These are phyloP conservation scores for Drosophila lacicola DNA, from an alignment of 2,888 invertebrate genomes.

Conservation along the genomic window DNA sequence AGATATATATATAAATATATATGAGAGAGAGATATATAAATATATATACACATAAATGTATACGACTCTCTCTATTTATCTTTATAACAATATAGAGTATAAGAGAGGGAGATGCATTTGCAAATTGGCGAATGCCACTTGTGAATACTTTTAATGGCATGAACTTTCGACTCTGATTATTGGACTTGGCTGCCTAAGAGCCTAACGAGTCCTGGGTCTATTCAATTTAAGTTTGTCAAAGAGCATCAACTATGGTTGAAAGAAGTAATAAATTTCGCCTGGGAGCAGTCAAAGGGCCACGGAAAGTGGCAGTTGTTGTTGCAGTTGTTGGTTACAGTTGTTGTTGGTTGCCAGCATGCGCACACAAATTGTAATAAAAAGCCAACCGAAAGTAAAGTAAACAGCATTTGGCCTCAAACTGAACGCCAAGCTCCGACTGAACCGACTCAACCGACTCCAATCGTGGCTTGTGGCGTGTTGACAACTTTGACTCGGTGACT, in stretches of 20 bases:
- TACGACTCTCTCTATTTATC: no score
- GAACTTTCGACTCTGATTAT: constrained; percentile 30
- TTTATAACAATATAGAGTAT: no score
- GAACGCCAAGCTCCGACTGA: constrained; percentile 4
- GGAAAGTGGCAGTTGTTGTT: constrained; percentile 14
- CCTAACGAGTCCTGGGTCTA: constrained; percentile 28
- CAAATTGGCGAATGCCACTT: constrained; percentile 32
- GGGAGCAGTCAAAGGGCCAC: constrained; percentile 36
- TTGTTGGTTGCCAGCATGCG: constrained; percentile 16
- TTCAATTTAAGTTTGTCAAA: constrained; percentile 62
- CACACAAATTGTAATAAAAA: constrained; percentile 60
- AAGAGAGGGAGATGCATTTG: background rate
- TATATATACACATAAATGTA: no score
- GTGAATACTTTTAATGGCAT: constrained; percentile 26
- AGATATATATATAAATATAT: no score
- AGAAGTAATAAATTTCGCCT: constrained; percentile 56
- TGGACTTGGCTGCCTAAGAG: constrained; percentile 16
- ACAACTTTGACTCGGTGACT: constrained; percentile 64
- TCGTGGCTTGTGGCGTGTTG: constrained; percentile 62
- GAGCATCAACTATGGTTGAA: constrained; percentile 48
- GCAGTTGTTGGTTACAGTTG: constrained; percentile 5
- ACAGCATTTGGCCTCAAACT: constrained; percentile 53
- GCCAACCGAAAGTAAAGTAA: constrained; percentile 59
- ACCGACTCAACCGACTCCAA: constrained; percentile 39
- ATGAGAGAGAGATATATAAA: no score